Evolutionary conservation across 2,113 vertebrate genomes (phyloP).

Genomic region (human (Homo sapiens)): GRCh38 chr2:212023501-212024000

Average conservation of each 20-base stretch:
- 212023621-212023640: neutral
- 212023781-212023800: constrained; percentile 41
- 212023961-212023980: constrained; percentile 49
- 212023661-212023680: neutral
- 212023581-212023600: neutral
- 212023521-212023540: neutral
- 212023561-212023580: neutral
- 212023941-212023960: constrained; percentile 41
- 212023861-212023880: constrained; percentile 33
- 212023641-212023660: neutral
- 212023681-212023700: neutral
- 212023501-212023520: neutral
- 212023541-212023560: neutral
- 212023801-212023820: constrained; percentile 68
- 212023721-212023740: constrained; percentile 61
- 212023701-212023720: constrained; percentile 8
- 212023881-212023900: neutral
- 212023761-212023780: constrained; percentile 74
- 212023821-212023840: constrained; percentile 67
- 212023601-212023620: neutral
- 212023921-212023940: constrained; percentile 25
- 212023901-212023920: neutral
- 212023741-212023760: constrained; percentile 67
- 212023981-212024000: neutral
- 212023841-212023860: constrained; percentile 50